Percentiles rank a stretch among this genome's conserved stretches.
phyloP scores from a whole-genome alignment of 2,797 vertebrate species.

The Lagodon rhomboides region DNA sequence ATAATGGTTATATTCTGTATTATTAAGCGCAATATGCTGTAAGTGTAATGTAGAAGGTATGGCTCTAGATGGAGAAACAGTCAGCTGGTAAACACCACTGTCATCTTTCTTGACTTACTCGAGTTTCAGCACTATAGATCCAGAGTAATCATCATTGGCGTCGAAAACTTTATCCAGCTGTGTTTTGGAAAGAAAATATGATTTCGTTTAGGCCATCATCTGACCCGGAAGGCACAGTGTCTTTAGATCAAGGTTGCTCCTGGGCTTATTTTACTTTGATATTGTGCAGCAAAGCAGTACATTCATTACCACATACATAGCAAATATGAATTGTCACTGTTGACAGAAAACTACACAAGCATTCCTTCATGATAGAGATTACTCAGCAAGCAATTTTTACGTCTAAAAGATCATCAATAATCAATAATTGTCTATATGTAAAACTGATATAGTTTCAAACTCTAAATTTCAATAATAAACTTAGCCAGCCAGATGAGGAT shows the following conservation, averaged over 20 bases:
- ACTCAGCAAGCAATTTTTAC: too few species aligned
- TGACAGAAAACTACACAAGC: neutral
- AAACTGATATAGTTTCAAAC: too few species aligned
- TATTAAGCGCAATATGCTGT: neutral
- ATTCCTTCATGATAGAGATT: too few species aligned
- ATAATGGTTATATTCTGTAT: neutral
- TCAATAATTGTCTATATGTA: too few species aligned
- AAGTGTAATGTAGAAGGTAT: neutral
- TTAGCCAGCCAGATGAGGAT: too few species aligned
- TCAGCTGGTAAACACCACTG: neutral
- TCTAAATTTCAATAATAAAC: too few species aligned
- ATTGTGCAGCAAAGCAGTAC: neutral
- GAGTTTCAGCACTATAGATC: constrained; percentile 36
- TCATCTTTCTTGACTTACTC: constrained; percentile 38
- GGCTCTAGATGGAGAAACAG: neutral
- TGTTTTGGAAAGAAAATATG: neutral
- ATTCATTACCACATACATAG: neutral
- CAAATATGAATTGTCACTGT: neutral
- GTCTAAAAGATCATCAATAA: too few species aligned
- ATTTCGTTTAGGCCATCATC: neutral
- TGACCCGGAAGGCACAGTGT: neutral
- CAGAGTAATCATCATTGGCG: rapidly evolving
- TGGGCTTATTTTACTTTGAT: neutral
- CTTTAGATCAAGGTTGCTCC: neutral
- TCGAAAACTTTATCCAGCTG: rapidly evolving